Conservation (phyloP, 2,113 vertebrate species). For the Pantherophis guttatus region DNA sequence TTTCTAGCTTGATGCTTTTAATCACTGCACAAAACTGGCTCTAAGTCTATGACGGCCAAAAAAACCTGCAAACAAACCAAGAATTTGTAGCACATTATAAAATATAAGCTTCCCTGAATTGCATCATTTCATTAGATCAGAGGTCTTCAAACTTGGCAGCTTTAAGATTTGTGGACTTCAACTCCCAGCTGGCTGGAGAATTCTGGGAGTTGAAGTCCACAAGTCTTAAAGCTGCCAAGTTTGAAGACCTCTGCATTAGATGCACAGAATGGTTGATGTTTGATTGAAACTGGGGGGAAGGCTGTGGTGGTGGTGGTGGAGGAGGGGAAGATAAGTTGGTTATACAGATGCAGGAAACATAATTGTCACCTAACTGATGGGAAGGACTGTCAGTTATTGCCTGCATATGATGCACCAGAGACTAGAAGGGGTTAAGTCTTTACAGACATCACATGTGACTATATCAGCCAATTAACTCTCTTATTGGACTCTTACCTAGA, state of each 20-base stretch:
- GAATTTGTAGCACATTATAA: background rate
- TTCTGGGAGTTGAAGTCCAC: too few relatives aligned
- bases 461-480: too few relatives aligned
- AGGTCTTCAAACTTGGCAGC: too few relatives aligned
- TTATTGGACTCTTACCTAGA: too few relatives aligned
- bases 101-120: background rate
- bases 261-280: background rate
- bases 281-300: background rate
- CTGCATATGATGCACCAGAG: too few relatives aligned
- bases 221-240: too few relatives aligned
- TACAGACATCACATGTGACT: too few relatives aligned
- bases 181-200: too few relatives aligned
- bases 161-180: too few relatives aligned
- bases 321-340: background rate
- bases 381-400: too few relatives aligned
- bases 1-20: background rate
- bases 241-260: background rate
- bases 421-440: too few relatives aligned
- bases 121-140: background rate
- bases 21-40: background rate
- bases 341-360: too few relatives aligned
- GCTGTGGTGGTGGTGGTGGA: background rate
- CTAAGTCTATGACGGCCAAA: background rate
- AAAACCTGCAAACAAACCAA: background rate
- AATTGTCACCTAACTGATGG: background rate